Evolutionary conservation across 2,888 invertebrate species (phyloP).

Genomic region (Chirona hameri): DNA sequence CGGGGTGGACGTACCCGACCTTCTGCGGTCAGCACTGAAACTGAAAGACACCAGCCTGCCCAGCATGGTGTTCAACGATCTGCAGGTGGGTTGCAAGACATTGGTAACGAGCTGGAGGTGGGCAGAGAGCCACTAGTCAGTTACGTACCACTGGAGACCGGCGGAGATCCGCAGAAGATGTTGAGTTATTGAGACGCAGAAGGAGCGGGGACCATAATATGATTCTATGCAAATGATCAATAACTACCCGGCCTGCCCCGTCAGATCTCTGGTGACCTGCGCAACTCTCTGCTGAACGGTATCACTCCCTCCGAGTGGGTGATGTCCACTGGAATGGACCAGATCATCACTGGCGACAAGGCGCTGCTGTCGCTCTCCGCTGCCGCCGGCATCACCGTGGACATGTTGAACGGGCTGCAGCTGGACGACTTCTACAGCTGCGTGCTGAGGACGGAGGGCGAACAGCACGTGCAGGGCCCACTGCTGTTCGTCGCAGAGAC

Average conservation of each 20-base stretch:
- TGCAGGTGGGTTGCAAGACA: background rate
- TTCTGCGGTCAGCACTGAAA: background rate
- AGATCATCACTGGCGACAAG: background rate
- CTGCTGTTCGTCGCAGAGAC: background rate
- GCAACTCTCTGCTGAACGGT: background rate
- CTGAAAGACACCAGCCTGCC: background rate
- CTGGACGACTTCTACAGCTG: background rate
- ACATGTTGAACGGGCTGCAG: background rate
- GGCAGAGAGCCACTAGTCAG: no score
- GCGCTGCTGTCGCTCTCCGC: background rate
- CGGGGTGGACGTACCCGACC: background rate
- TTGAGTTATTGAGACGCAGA: no score
- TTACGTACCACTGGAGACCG: no score
- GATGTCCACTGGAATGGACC: background rate
- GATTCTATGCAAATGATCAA: no score
- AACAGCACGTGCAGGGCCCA: background rate
- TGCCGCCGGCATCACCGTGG: background rate
- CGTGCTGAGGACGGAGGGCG: background rate
- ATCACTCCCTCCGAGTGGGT: background rate
- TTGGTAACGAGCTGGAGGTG: background rate
- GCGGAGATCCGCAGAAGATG: no score
- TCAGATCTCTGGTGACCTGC: conserved; percentile 6
- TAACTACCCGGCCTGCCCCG: background rate
- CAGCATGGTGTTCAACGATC: background rate
- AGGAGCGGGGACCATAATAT: no score